These are phyloP conservation scores for Chymomyza fuscimana DNA, from an alignment of 2,888 invertebrate species.

Conservation along the genomic window DNA sequence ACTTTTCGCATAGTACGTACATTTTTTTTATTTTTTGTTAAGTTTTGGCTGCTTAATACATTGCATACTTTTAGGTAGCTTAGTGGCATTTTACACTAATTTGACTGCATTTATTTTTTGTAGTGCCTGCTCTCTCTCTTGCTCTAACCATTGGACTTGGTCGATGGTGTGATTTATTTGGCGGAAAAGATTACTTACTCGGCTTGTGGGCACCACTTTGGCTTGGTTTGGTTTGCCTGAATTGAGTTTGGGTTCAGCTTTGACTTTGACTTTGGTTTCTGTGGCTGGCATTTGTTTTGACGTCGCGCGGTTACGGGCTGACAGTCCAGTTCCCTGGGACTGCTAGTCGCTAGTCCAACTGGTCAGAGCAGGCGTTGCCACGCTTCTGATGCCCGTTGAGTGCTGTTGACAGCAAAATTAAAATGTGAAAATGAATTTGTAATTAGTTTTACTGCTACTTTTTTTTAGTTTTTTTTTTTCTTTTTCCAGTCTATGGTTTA, in stretches of 20 bases:
- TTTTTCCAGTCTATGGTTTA: constrained; percentile 16
- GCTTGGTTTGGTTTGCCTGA: constrained; percentile 7
- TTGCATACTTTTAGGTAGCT: constrained; percentile 68
- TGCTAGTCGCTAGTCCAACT: not conserved
- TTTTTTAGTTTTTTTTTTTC: constrained; percentile 40
- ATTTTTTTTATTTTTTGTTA: constrained; percentile 44
- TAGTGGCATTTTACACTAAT: constrained; percentile 75
- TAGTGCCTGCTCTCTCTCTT: constrained; percentile 5
- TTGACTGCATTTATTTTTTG: constrained; percentile 56
- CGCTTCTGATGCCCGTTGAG: constrained; percentile 19
- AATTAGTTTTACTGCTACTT: constrained; percentile 76
- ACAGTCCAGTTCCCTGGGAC: not conserved
- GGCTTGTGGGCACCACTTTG: constrained; percentile 44
- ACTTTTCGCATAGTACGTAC: constrained; percentile 69
- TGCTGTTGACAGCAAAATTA: constrained; percentile 76
- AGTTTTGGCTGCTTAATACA: constrained; percentile 45
- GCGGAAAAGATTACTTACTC: constrained; percentile 77
- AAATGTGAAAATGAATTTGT: constrained; percentile 77
- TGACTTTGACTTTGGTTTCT: constrained; percentile 1
- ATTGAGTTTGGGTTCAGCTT: not conserved
- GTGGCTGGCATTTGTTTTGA: constrained; percentile 43
- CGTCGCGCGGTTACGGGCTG: constrained; percentile 5
- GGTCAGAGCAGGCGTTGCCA: not conserved
- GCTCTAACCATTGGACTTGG: constrained; percentile 33
- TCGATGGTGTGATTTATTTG: constrained; percentile 79